phyloP scores from a whole-genome alignment of 2,113 vertebrate genomes.

The Varanus komodoensis region DNA sequence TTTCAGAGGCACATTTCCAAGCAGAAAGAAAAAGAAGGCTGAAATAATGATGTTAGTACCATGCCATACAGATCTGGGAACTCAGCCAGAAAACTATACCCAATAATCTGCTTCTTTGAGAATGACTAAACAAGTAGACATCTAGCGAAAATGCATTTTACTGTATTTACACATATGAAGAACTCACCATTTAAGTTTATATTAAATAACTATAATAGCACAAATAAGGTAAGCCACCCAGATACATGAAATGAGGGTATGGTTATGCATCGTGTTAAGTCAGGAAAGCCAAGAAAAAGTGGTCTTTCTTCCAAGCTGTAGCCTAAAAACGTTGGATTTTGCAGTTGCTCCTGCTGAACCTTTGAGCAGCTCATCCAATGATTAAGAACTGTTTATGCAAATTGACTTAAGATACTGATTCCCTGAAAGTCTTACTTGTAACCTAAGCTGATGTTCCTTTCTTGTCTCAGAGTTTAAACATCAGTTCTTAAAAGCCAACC shows the following conservation, averaged over 20 bases:
- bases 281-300: neutral
- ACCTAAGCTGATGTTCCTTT: neutral
- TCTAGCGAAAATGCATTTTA: neutral
- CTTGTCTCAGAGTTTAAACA: neutral
- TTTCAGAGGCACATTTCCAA: neutral
- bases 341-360: constrained; percentile 3
- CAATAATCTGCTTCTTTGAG: neutral
- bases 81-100: neutral
- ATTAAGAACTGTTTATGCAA: constrained; percentile 13
- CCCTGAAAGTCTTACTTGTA: neutral
- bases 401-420: constrained; percentile 6
- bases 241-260: neutral
- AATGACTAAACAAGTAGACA: neutral
- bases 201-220: neutral
- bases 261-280: neutral
- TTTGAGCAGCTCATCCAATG: neutral
- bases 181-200: neutral
- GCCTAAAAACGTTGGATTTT: constrained; percentile 17
- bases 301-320: neutral
- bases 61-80: neutral
- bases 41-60: neutral
- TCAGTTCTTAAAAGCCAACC: neutral
- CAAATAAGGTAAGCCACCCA: neutral
- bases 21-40: neutral
- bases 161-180: neutral